These are phyloP conservation scores for Zaprionus camerounensis DNA, from an alignment of 1,140 invertebrate species.

Conservation along the genomic window DNA sequence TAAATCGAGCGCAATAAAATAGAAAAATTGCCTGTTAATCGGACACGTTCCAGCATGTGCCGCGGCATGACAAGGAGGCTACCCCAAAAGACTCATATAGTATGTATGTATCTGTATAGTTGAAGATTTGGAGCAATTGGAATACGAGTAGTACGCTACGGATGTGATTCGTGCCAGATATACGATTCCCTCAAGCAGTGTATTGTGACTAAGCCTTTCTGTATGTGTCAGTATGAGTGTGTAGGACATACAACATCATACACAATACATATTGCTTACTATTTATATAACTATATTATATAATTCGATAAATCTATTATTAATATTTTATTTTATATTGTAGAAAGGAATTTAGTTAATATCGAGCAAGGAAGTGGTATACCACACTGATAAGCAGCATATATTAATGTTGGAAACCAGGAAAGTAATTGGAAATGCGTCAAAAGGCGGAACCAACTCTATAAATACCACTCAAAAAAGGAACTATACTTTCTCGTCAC, in stretches of 20 bases:
- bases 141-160: neutral
- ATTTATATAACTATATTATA: too few relatives aligned
- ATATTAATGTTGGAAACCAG: neutral
- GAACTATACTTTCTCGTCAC: neutral
- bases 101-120: too few relatives aligned
- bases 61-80: slow-evolving; percentile 24
- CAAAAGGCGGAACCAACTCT: neutral
- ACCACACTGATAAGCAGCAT: neutral
- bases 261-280: too few relatives aligned
- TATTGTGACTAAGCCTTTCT: neutral
- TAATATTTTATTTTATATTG: neutral
- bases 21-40: slow-evolving; percentile 47
- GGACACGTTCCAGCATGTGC: slow-evolving; percentile 54
- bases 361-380: neutral
- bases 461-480: neutral
- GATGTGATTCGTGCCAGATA: neutral
- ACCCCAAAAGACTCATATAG: slow-evolving; percentile 1
- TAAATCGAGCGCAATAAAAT: slow-evolving; percentile 50
- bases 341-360: neutral
- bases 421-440: neutral
- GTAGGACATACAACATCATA: too few relatives aligned
- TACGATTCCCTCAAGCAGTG: neutral
- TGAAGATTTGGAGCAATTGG: slow-evolving; percentile 3
- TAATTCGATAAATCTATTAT: neutral
- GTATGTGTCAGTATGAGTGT: neutral